Conservation (phyloP, 1,140 invertebrate genomes). For the Dreissena rostriformis region DNA sequence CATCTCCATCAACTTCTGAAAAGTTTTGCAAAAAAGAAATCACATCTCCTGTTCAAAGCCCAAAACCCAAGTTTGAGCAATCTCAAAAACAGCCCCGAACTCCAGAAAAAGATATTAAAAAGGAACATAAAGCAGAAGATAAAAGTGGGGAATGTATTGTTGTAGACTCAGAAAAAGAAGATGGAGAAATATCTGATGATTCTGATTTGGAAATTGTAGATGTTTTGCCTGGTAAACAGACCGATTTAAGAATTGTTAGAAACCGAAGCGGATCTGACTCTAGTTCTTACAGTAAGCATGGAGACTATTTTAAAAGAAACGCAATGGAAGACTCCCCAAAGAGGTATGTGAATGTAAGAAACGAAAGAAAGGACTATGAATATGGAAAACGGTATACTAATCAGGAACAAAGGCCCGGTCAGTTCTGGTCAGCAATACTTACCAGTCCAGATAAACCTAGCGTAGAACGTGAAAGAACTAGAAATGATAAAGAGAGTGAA, state of each 20-base stretch:
- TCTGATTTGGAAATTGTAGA: conserved; percentile 12
- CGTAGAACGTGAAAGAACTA: not conserved
- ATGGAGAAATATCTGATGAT: conserved; percentile 56
- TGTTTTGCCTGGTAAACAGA: not conserved
- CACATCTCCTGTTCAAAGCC: not conserved
- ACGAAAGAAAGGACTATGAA: not conserved
- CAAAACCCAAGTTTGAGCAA: not conserved
- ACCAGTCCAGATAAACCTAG: conserved; percentile 22
- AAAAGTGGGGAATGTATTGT: not conserved
- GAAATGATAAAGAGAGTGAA: conserved; percentile 13
- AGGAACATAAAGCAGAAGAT: not conserved
- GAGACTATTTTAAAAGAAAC: not conserved
- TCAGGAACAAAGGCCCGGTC: not conserved
- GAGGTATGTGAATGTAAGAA: not conserved
- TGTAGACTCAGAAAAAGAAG: conserved; percentile 29
- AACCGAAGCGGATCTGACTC: not conserved
- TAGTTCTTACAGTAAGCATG: not conserved
- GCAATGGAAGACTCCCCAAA: conserved; percentile 1
- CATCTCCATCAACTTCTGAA: not conserved
- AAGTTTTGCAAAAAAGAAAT: not conserved
- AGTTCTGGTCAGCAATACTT: conserved; percentile 39
- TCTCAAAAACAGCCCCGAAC: not conserved
- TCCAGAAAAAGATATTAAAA: conserved; percentile 26
- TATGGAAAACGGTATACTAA: not conserved
- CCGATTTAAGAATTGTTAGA: not conserved